phyloP scores from a whole-genome alignment of 2,113 vertebrate species.

The Myodes glareolus region DNA sequence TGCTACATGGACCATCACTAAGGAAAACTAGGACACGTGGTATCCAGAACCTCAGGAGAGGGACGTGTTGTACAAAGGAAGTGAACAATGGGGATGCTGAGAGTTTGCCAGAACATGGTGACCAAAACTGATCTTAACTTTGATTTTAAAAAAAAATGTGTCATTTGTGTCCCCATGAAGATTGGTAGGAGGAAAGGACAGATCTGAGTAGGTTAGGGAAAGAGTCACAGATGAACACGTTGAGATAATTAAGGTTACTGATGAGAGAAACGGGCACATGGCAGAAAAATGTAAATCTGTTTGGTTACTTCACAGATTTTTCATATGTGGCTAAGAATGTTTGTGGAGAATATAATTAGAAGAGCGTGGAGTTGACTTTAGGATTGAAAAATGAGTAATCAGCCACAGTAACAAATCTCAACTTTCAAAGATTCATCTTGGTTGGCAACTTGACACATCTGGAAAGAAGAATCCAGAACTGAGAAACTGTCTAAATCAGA shows the following conservation, averaged over 20 bases:
- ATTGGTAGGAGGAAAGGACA: not conserved
- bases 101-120: not conserved
- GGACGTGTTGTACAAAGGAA: not conserved
- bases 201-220: not conserved
- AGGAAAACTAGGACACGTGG: not conserved
- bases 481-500: not conserved
- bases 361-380: not conserved
- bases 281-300: not conserved
- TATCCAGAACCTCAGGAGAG: too few species aligned
- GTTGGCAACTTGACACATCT: not conserved
- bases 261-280: not conserved
- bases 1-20: not conserved
- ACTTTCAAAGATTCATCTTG: not conserved
- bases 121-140: conserved; percentile 10
- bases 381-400: not conserved
- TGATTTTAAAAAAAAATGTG: not conserved
- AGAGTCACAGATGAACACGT: not conserved
- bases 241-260: not conserved
- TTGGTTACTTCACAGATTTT: not conserved
- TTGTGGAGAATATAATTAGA: not conserved
- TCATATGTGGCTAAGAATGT: not conserved
- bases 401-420: not conserved
- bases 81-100: not conserved
- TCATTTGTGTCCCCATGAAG: not conserved
- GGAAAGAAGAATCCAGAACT: not conserved